These are phyloP conservation scores for Vanessa tameamea DNA, from an alignment of 1,140 invertebrate species.

Conservation along the genomic window DNA sequence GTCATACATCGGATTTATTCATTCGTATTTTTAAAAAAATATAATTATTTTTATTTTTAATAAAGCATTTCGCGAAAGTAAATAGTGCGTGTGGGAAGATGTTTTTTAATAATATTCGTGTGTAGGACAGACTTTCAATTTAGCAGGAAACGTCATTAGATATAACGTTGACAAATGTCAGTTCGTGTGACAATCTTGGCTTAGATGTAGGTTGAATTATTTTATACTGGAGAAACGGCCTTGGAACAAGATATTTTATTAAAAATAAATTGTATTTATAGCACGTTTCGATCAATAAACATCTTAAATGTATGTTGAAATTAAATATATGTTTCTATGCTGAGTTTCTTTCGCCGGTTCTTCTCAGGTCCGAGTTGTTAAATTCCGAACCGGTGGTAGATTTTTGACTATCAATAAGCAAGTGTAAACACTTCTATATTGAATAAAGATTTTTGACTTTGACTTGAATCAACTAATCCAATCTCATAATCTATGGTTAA, in stretches of 20 bases:
- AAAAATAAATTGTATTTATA: slow-evolving; percentile 23
- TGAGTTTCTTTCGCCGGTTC: no score
- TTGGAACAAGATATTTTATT: slow-evolving; percentile 22
- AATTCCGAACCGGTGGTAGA: no score
- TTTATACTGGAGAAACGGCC: slow-evolving; percentile 37
- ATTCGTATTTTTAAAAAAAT: no score
- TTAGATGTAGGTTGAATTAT: slow-evolving; percentile 30
- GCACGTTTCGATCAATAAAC: slow-evolving; percentile 21
- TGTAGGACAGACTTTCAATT: slow-evolving; percentile 23
- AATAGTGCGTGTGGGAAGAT: neutral
- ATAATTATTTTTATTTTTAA: no score
- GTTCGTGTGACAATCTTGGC: slow-evolving; percentile 33
- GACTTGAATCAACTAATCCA: no score
- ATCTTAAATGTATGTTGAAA: slow-evolving; percentile 7
- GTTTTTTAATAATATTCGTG: slow-evolving; percentile 20
- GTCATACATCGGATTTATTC: no score
- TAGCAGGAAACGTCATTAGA: slow-evolving; percentile 32
- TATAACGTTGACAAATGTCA: slow-evolving; percentile 33
- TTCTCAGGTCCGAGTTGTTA: no score
- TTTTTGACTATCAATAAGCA: no score
- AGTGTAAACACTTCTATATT: no score
- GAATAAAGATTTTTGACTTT: no score
- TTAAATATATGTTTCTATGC: slow-evolving; percentile 8
- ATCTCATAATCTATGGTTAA: neutral
- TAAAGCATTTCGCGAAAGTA: no score